These are phyloP conservation scores for Nematopogon swammerdamellus DNA, from an alignment of 2,888 invertebrate genomes.

Conservation along the genomic window DNA sequence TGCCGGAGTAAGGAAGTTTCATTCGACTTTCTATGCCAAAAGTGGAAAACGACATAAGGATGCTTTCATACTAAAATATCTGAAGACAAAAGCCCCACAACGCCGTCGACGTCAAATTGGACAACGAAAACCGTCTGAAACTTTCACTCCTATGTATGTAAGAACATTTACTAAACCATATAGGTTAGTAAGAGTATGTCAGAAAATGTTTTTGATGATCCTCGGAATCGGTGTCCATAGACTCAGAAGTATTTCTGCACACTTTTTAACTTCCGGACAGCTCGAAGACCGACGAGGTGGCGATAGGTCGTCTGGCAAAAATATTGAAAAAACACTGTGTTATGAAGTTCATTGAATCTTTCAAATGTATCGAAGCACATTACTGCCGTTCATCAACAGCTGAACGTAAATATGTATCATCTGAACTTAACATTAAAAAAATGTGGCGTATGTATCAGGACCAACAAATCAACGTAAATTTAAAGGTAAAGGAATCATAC, in stretches of 20 bases:
- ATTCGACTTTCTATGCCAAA: constrained; percentile 9
- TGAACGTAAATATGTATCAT: constrained; percentile 12
- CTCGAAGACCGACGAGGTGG: constrained; percentile 13
- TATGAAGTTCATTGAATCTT: constrained; percentile 11
- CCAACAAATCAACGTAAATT: too few relatives aligned
- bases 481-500: too few relatives aligned
- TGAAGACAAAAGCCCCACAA: constrained; percentile 7
- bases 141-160: constrained; percentile 3
- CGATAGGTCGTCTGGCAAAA: constrained; percentile 7
- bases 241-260: constrained; percentile 12
- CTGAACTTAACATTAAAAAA: too few relatives aligned
- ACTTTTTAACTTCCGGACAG: constrained; percentile 11
- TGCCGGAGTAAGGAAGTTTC: constrained; percentile 9
- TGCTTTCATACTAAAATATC: constrained; percentile 13
- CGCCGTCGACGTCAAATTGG: constrained; percentile 9
- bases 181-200: constrained; percentile 12
- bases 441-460: too few relatives aligned
- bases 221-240: constrained; percentile 11
- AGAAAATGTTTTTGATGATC: constrained; percentile 11
- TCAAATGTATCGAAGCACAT: constrained; percentile 13
- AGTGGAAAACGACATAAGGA: constrained; percentile 11
- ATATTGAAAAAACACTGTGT: constrained; percentile 3
- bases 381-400: constrained; percentile 12
- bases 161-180: constrained; percentile 10
- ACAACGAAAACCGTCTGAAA: constrained; percentile 4